A percentile compares a stretch with the other conserved stretches of the same genome.
Evolutionary conservation across 2,888 invertebrate genomes (phyloP).

Genomic region (Coenonympha arcania): DNA sequence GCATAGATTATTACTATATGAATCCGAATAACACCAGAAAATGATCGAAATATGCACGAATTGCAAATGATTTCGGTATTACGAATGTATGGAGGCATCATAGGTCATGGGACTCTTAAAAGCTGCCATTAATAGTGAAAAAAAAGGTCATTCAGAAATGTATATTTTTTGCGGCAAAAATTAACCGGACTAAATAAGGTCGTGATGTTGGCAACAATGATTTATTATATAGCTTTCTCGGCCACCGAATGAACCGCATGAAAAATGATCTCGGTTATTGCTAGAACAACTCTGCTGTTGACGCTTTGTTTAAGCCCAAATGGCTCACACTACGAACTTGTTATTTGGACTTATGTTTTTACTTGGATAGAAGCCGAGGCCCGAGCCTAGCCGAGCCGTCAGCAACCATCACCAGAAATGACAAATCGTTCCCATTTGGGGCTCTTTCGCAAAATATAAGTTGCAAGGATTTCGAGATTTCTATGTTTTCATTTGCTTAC

Average conservation of each 20-base stretch:
- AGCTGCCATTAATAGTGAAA: no score
- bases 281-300: slow-evolving; percentile 69
- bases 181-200: slow-evolving; percentile 66
- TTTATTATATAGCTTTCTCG: slow-evolving; percentile 72
- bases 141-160: slow-evolving; percentile 32
- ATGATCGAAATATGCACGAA: no score
- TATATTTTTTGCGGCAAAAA: slow-evolving; percentile 57
- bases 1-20: no score
- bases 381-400: slow-evolving; percentile 14
- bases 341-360: slow-evolving; percentile 45
- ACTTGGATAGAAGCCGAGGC: slow-evolving; percentile 27
- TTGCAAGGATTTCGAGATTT: not conserved
- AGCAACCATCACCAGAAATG: slow-evolving; percentile 33
- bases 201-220: slow-evolving; percentile 71
- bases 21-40: no score
- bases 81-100: no score
- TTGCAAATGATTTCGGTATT: no score
- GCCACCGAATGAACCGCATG: slow-evolving; percentile 72
- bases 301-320: slow-evolving; percentile 73
- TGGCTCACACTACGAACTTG: slow-evolving; percentile 68
- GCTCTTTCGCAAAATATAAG: not conserved
- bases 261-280: slow-evolving; percentile 73
- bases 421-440: slow-evolving; percentile 43
- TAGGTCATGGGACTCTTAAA: no score
- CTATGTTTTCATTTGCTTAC: not conserved